A percentile compares a stretch with the other conserved stretches of the same genome.
These are phyloP conservation scores for Pseudorectes ferrugineus DNA, from an alignment of 2,113 vertebrate genomes.

Conservation along the genomic window DNA sequence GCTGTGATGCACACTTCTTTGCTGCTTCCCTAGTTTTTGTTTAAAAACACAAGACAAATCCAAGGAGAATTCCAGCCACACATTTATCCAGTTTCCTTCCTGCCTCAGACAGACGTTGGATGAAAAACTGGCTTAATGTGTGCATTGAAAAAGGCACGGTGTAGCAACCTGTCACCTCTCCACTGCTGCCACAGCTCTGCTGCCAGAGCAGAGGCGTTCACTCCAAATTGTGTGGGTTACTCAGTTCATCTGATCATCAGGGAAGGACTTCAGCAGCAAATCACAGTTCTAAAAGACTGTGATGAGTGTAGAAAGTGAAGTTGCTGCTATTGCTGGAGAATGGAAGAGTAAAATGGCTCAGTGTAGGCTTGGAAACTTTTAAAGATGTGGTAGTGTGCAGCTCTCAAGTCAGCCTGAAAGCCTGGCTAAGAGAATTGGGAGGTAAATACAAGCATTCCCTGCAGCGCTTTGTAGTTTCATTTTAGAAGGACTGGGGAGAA, in stretches of 20 bases:
- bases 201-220: not conserved
- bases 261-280: not conserved
- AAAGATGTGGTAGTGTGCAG: not conserved
- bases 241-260: not conserved
- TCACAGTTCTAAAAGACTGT: not conserved
- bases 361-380: not conserved
- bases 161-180: not conserved
- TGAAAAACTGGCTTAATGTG: not conserved
- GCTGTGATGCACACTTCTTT: not conserved
- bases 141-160: not conserved
- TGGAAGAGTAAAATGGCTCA: not conserved
- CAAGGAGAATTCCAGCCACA: not conserved
- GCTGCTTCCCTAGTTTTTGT: not conserved
- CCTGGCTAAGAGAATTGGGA: conserved; percentile 19
- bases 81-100: not conserved
- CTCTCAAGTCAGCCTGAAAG: conserved; percentile 44
- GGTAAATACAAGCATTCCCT: conserved; percentile 68
- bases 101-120: not conserved
- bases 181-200: not conserved
- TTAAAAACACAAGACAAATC: not conserved
- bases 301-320: not conserved
- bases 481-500: conserved; percentile 59
- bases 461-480: conserved; percentile 56
- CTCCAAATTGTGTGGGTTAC: not conserved
- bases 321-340: not conserved